These are phyloP conservation scores for Trichechus manatus DNA, from an alignment of 2,113 vertebrate species.

Conservation along the genomic window DNA sequence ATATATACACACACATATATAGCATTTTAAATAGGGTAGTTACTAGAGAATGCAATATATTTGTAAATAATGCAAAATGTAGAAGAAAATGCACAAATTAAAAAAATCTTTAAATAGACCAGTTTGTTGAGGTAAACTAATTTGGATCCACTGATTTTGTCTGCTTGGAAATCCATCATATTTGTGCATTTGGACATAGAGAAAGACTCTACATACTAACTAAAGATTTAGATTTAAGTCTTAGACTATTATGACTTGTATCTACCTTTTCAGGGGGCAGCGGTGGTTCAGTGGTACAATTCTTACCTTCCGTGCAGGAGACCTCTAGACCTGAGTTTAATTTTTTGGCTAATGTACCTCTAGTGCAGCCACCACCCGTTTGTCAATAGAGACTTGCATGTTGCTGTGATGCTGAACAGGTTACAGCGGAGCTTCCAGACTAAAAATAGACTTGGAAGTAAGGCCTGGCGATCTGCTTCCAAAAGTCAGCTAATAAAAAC, in stretches of 20 bases:
- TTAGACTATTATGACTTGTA: background rate
- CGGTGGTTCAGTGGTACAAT: background rate
- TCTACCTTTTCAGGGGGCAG: slow-evolving; percentile 22
- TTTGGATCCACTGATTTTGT: slow-evolving; percentile 52
- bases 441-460: background rate
- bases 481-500: background rate
- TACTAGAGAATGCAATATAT: slow-evolving; percentile 31
- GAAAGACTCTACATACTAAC: background rate
- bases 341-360: background rate
- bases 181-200: slow-evolving; percentile 10
- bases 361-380: background rate
- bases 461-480: background rate
- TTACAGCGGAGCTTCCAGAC: background rate
- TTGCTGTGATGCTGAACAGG: background rate
- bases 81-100: background rate
- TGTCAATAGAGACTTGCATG: background rate
- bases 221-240: slow-evolving; percentile 57
- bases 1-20: background rate
- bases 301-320: background rate
- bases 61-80: slow-evolving; percentile 51
- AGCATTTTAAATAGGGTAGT: slow-evolving; percentile 29
- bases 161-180: background rate
- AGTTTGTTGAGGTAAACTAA: slow-evolving; percentile 15
- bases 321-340: background rate
- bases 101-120: background rate